phyloP scores from a whole-genome alignment of 2,797 vertebrate genomes.

The Chromobotia macracanthus region DNA sequence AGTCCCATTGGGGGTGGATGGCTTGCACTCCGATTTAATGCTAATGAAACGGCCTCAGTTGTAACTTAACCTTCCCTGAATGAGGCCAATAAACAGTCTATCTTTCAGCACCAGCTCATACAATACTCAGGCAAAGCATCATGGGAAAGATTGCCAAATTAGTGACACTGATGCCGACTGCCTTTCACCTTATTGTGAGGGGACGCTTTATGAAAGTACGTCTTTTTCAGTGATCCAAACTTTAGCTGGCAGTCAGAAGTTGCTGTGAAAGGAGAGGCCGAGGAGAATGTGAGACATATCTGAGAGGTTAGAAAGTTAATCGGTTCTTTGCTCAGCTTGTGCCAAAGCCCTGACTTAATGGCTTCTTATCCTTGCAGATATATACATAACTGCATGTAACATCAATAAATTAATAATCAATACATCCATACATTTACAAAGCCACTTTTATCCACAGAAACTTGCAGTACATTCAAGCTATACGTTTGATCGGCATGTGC shows the following conservation, averaged over 20 bases:
- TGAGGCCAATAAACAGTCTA: slow-evolving; percentile 54
- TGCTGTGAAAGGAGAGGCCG: slow-evolving; percentile 10
- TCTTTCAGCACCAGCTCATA: slow-evolving; percentile 55
- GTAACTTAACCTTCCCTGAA: slow-evolving; percentile 56
- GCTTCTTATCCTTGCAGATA: slow-evolving; percentile 66
- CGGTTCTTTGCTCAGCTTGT: slow-evolving; percentile 61
- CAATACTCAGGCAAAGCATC: slow-evolving; percentile 42
- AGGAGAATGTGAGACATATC: slow-evolving; percentile 35
- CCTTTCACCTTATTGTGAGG: slow-evolving; percentile 30
- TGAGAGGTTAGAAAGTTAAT: slow-evolving; percentile 56
- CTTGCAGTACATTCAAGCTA: too few species aligned
- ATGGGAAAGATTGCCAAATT: slow-evolving; percentile 42
- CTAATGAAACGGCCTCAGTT: slow-evolving; percentile 55
- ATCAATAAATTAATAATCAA: not conserved
- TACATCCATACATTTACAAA: too few species aligned
- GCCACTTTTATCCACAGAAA: too few species aligned
- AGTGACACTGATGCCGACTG: slow-evolving; percentile 32
- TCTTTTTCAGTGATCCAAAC: slow-evolving; percentile 4
- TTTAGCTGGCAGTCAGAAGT: slow-evolving; percentile 15
- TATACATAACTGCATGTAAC: slow-evolving; percentile 43
- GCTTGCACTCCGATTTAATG: slow-evolving; percentile 56
- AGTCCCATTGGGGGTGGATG: slow-evolving; percentile 55
- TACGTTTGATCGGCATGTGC: too few species aligned
- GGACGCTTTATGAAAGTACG: not conserved
- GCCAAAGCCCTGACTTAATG: slow-evolving; percentile 66